Percentiles rank a stretch among this genome's conserved stretches.
phyloP scores from a whole-genome alignment of 2,797 vertebrate species.

The Pangasius mekongensis region DNA sequence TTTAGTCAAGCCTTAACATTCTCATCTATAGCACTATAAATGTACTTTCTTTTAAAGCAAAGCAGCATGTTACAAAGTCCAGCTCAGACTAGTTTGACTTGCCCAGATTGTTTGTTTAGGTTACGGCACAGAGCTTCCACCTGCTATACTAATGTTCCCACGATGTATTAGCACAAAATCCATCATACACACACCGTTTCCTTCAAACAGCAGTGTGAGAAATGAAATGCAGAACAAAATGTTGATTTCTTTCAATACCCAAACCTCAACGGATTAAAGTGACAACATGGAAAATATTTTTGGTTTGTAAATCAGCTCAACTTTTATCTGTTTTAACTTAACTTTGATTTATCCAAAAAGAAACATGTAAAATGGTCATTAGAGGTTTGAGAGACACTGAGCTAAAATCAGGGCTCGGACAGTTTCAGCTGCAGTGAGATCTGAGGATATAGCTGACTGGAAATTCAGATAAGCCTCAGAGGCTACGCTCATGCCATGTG shows the following conservation, averaged over 20 bases:
- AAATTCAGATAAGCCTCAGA: background rate
- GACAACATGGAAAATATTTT: background rate
- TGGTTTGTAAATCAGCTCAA: background rate
- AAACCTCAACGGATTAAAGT: background rate
- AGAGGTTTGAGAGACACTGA: background rate
- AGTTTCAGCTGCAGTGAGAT: background rate
- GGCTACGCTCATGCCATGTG: background rate
- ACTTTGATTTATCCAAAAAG: no score
- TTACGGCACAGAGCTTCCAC: background rate
- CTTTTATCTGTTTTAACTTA: no score
- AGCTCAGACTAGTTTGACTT: conserved; percentile 14
- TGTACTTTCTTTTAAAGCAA: background rate
- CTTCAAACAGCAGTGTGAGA: background rate
- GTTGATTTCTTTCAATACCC: background rate
- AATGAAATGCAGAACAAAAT: background rate
- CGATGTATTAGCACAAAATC: background rate
- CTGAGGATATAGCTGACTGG: background rate
- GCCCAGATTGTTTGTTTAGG: background rate
- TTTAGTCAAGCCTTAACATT: background rate
- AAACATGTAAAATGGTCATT: background rate
- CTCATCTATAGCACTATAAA: conserved; percentile 10
- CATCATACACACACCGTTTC: background rate
- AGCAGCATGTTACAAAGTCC: conserved; percentile 6
- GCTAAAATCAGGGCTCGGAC: background rate
- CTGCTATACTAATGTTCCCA: background rate